Evolutionary conservation across 2,888 invertebrate species (phyloP).

Genomic region (Furcula furcula): DNA sequence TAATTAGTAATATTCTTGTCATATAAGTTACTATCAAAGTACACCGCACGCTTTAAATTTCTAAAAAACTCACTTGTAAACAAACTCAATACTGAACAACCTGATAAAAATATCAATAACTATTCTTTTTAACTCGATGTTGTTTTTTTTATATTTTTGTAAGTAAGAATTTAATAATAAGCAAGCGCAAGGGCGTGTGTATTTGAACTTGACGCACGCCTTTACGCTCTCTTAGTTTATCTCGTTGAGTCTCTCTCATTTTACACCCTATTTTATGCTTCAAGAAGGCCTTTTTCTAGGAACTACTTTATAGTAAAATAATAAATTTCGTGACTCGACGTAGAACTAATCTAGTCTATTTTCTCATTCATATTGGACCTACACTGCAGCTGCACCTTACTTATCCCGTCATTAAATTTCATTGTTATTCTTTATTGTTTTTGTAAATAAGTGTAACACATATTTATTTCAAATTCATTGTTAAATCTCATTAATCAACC

Average conservation of each 20-base stretch:
- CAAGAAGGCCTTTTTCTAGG: not conserved
- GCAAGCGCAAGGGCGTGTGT: conserved; percentile 58
- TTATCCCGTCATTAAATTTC: conserved; percentile 10
- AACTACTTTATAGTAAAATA: conserved; percentile 5
- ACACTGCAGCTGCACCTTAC: conserved; percentile 1
- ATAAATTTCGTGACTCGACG: conserved; percentile 58
- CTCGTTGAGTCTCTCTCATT: conserved; percentile 58
- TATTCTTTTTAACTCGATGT: too few relatives aligned
- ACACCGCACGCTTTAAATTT: too few relatives aligned
- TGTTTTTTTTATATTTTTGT: conserved; percentile 11
- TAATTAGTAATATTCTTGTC: too few relatives aligned
- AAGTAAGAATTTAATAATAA: conserved; percentile 40
- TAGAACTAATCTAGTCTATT: conserved; percentile 78
- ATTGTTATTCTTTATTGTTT: conserved; percentile 11
- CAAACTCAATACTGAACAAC: too few relatives aligned
- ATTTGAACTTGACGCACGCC: conserved; percentile 46
- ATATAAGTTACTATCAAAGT: too few relatives aligned
- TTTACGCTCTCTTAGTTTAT: conserved; percentile 66
- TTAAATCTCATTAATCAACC: too few relatives aligned
- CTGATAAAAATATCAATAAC: too few relatives aligned
- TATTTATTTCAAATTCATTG: conserved; percentile 15
- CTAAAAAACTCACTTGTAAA: too few relatives aligned
- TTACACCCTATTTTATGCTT: not conserved
- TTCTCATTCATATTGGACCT: conserved; percentile 20
- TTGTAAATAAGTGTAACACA: conserved; percentile 31